Evolutionary conservation across 2,797 vertebrate genomes (phyloP), one percentile per base, ranked within the genome.

Genomic region (Amblyraja radiata): DNA sequence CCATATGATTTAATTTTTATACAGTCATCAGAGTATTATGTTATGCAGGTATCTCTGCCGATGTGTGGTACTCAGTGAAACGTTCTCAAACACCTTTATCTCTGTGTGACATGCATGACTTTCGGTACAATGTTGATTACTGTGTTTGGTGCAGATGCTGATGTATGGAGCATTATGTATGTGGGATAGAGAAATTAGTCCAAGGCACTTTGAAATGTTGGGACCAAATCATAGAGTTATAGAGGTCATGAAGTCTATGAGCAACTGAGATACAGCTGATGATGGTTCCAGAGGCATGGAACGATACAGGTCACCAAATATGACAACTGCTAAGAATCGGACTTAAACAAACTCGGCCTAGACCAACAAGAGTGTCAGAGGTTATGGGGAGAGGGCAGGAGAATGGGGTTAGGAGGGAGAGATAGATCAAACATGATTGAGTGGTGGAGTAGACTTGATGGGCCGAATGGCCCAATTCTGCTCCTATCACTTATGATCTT

Each of bases 1-100:
- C n/a, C 84, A 88, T 68, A 65, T 88, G n/a, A 65, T 68, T 6
- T 88, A 18, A 88, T 68, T n/a, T 68, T 88, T 16, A 88, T 65
- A 63, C 28, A 86, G 32, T 86, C 83, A 68, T 36, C 32, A 7
- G 61, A 65, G 32, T 68, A 65, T 63, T 14, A 78, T 13, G 16
- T 86, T 86, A n/a, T n/a, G 13, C 28, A 2, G 58, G 7, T 28
- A 63, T 54, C 5, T n/a, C 2, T 28, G 28, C 25, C 58, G 25
- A 86, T 9, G n/a, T 65, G 28, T 65, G 16, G 28, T 65, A 28
- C 65, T 65, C 61, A 68, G 61, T 88, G 16, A 61, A 88, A 14
- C 11, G 25, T 28, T 68, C n/a, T 65, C 16, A 16, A 79, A 79
- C 5, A 68, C 6, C 68, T n/a, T 61, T 86, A 86, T 13, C 83